Percentiles rank a stretch among this genome's conserved stretches.
Evolutionary conservation across 2,797 vertebrate species (phyloP).

Genomic region (Hybognathus amarus): DNA sequence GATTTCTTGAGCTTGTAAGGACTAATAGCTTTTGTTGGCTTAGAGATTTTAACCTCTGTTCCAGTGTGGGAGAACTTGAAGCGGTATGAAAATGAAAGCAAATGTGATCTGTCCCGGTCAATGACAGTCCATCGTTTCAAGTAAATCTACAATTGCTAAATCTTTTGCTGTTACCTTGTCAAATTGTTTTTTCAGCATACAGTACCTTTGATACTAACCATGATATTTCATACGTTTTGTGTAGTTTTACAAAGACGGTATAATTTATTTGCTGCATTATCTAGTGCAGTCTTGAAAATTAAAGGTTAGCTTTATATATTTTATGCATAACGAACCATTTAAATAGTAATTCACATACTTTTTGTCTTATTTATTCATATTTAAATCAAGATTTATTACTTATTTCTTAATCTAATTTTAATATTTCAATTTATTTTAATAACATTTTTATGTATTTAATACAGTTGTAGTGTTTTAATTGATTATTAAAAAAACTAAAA

Average conservation of each 20-base stretch:
- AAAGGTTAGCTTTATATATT: too few relatives aligned
- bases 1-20: constrained; percentile 6
- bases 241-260: neutral
- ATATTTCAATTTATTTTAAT: too few relatives aligned
- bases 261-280: neutral
- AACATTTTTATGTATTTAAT: too few relatives aligned
- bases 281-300: too few relatives aligned
- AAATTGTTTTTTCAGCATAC: neutral
- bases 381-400: too few relatives aligned
- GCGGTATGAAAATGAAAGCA: neutral
- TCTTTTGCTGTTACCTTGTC: neutral
- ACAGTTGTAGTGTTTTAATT: too few relatives aligned
- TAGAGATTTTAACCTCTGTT: neutral
- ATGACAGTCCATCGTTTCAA: neutral
- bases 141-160: neutral
- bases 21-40: constrained; percentile 4
- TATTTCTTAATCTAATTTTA: too few relatives aligned
- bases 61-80: neutral
- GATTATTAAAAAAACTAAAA: too few relatives aligned
- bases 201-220: too few relatives aligned
- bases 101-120: neutral
- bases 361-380: too few relatives aligned
- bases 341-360: too few relatives aligned
- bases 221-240: neutral
- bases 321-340: too few relatives aligned